These are phyloP conservation scores for Brachyhypopomus gauderio DNA, from an alignment of 2,113 vertebrate genomes.

Conservation along the genomic window DNA sequence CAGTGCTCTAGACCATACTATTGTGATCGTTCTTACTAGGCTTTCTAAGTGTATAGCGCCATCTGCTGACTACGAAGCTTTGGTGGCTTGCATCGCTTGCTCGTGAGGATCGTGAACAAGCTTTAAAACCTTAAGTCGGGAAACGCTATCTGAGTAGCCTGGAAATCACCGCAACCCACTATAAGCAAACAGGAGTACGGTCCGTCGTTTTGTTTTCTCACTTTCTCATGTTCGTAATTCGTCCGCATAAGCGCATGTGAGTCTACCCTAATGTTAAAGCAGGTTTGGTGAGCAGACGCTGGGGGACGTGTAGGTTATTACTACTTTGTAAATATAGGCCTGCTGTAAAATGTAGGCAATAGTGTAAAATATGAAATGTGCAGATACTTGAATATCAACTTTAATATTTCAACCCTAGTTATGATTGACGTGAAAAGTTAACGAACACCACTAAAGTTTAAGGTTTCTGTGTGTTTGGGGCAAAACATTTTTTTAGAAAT, in stretches of 20 bases:
- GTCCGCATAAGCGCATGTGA: not conserved
- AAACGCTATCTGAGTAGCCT: too few species aligned
- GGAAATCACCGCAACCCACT: too few species aligned
- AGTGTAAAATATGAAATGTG: not conserved
- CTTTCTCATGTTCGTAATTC: not conserved
- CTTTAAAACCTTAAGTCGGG: too few species aligned
- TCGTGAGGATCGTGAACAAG: too few species aligned
- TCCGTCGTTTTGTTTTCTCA: not conserved
- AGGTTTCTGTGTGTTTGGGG: not conserved
- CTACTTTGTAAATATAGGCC: not conserved
- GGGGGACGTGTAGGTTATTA: not conserved
- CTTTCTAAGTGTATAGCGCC: constrained; percentile 46
- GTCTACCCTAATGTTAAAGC: not conserved
- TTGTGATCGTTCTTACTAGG: not conserved
- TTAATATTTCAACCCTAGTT: too few species aligned
- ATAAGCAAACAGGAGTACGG: too few species aligned
- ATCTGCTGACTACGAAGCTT: constrained; percentile 40
- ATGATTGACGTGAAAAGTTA: not conserved
- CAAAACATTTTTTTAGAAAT: not conserved
- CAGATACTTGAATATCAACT: too few species aligned
- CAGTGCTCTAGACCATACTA: not conserved
- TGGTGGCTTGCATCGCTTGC: not conserved
- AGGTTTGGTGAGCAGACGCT: not conserved
- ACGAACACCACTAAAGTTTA: not conserved
- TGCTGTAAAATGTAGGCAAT: not conserved